These are phyloP conservation scores for Sycophila sp. DNA, from an alignment of 1,140 invertebrate species.

Conservation along the genomic window DNA sequence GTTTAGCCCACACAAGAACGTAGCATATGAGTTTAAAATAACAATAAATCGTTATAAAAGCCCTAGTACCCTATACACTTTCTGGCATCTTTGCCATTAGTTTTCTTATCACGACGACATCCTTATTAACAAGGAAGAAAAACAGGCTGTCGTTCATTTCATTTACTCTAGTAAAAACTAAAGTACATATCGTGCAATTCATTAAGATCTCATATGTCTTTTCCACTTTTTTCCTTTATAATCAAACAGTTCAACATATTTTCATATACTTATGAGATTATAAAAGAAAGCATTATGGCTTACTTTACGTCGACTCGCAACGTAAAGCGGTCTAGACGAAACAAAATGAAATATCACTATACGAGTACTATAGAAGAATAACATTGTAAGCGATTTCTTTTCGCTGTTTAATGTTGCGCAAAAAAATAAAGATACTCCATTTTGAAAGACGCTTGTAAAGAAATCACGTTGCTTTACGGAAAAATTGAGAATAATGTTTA, in stretches of 20 bases:
- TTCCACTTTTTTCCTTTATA: slow-evolving; percentile 32
- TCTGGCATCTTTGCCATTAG: slow-evolving; percentile 24
- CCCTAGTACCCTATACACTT: slow-evolving; percentile 38
- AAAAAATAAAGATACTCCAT: slow-evolving; percentile 33
- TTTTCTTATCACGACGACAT: slow-evolving; percentile 32
- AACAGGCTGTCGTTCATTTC: slow-evolving; percentile 21
- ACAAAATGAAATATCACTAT: slow-evolving; percentile 39
- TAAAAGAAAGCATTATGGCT: slow-evolving; percentile 39
- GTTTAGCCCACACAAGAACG: slow-evolving; percentile 34
- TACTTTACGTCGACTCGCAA: slow-evolving; percentile 27
- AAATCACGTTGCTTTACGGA: slow-evolving; percentile 31
- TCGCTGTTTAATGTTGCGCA: slow-evolving; percentile 18
- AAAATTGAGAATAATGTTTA: slow-evolving; percentile 28
- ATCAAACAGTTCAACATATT: slow-evolving; percentile 24
- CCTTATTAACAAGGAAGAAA: slow-evolving; percentile 36
- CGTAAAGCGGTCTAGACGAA: slow-evolving; percentile 28
- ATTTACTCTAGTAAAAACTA: slow-evolving; percentile 36
- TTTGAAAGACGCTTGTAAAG: slow-evolving; percentile 37
- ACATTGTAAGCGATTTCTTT: slow-evolving; percentile 18
- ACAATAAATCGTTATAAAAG: slow-evolving; percentile 38
- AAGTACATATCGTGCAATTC: slow-evolving; percentile 35
- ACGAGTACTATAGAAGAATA: slow-evolving; percentile 36
- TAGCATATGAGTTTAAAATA: slow-evolving; percentile 38
- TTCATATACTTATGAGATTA: slow-evolving; percentile 33
- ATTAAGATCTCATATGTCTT: slow-evolving; percentile 16